phyloP scores from a whole-genome alignment of 2,888 invertebrate genomes.

The Napeogenes inachia region DNA sequence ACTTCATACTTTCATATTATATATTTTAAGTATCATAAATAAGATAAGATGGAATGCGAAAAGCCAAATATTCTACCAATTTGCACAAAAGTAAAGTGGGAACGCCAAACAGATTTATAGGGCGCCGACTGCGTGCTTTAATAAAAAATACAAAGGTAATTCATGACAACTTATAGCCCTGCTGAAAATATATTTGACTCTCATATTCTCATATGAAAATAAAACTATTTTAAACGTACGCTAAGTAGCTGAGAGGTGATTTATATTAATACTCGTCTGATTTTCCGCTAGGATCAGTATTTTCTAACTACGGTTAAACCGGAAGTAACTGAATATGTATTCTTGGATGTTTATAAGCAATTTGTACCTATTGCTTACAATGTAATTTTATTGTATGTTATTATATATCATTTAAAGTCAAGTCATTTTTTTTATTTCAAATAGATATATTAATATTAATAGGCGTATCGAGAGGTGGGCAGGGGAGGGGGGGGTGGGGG shows the following conservation, averaged over 20 bases:
- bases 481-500: too few species aligned
- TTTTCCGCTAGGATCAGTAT: constrained; percentile 8
- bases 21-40: constrained; percentile 46
- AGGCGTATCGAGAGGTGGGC: too few species aligned
- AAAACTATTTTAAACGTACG: constrained; percentile 53
- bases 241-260: constrained; percentile 38
- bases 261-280: constrained; percentile 18
- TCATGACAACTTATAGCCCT: constrained; percentile 69
- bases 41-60: constrained; percentile 52
- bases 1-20: background rate
- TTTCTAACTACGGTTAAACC: background rate
- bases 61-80: constrained; percentile 45
- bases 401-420: too few species aligned
- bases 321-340: background rate
- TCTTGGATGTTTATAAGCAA: constrained; percentile 9
- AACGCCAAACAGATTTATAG: constrained; percentile 69
- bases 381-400: too few species aligned
- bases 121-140: constrained; percentile 71
- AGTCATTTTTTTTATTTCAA: too few species aligned
- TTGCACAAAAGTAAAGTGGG: constrained; percentile 67
- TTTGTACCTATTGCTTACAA: background rate
- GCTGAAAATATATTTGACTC: constrained; percentile 61
- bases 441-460: too few species aligned
- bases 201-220: constrained; percentile 62
- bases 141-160: constrained; percentile 75